Evolutionary conservation across 1,140 invertebrate species (phyloP).

Genomic region (Dendrolimus kikuchii): DNA sequence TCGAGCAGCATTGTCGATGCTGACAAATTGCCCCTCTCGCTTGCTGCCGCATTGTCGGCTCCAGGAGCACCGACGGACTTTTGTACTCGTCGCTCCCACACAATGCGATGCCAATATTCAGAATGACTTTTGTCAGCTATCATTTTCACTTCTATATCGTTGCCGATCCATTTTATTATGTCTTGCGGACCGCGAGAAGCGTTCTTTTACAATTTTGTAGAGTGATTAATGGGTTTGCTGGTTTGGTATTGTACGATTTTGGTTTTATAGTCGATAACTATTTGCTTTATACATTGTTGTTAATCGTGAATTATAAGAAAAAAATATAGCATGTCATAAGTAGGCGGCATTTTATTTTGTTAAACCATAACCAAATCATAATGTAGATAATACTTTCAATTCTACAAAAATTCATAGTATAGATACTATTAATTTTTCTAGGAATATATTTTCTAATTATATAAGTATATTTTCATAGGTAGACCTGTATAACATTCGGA

Average conservation of each 20-base stretch:
- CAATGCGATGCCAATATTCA: slow-evolving; percentile 40
- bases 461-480: too few species aligned
- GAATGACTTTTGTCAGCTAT: slow-evolving; percentile 55
- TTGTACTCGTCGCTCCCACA: slow-evolving; percentile 37
- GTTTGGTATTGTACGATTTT: slow-evolving; percentile 28
- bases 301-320: too few species aligned
- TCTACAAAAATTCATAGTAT: too few species aligned
- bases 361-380: too few species aligned
- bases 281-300: slow-evolving; percentile 32
- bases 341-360: too few species aligned
- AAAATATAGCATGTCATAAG: too few species aligned
- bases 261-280: slow-evolving; percentile 32
- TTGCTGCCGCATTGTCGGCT: slow-evolving; percentile 60
- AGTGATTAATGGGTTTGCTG: slow-evolving; percentile 51
- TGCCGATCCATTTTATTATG: slow-evolving; percentile 44
- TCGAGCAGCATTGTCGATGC: slow-evolving; percentile 61
- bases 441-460: too few species aligned
- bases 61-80: slow-evolving; percentile 40
- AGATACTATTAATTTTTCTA: too few species aligned
- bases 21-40: slow-evolving; percentile 66
- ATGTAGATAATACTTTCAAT: too few species aligned
- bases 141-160: slow-evolving; percentile 52
- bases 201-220: slow-evolving; percentile 34
- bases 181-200: slow-evolving; percentile 37
- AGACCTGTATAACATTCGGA: too few species aligned